Evolutionary conservation across 1,140 invertebrate species (phyloP).

Genomic region (Anthonomus grandis): DNA sequence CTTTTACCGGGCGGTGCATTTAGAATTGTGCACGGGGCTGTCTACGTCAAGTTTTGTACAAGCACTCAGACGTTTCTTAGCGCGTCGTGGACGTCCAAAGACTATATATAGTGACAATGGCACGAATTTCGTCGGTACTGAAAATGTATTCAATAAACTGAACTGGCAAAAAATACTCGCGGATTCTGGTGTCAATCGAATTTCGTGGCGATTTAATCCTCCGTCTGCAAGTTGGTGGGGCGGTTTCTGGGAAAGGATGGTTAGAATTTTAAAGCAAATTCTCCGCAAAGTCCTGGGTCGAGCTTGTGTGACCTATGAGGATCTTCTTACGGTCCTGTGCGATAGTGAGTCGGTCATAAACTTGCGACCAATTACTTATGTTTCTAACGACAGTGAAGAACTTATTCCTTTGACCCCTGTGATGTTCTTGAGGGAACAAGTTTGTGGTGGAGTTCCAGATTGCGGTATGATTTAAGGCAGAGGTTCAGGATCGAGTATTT

Average conservation of each 20-base stretch:
- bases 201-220: slow-evolving; percentile 26
- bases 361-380: too few relatives aligned
- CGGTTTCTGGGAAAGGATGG: slow-evolving; percentile 47
- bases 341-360: slow-evolving; percentile 40
- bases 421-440: slow-evolving; percentile 16
- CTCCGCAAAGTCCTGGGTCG: slow-evolving; percentile 37
- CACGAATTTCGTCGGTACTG: slow-evolving; percentile 40
- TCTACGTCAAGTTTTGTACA: slow-evolving; percentile 39
- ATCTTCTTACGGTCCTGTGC: slow-evolving; percentile 39
- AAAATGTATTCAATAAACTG: slow-evolving; percentile 39
- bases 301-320: slow-evolving; percentile 35
- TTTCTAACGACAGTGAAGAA: slow-evolving; percentile 32
- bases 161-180: slow-evolving; percentile 32
- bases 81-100: slow-evolving; percentile 41
- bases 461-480: background rate
- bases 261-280: slow-evolving; percentile 42
- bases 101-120: too few relatives aligned
- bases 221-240: slow-evolving; percentile 49
- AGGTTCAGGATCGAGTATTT: slow-evolving; percentile 12
- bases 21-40: slow-evolving; percentile 42
- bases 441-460: slow-evolving; percentile 7
- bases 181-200: slow-evolving; percentile 2
- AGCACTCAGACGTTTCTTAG: slow-evolving; percentile 42
- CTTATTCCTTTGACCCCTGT: background rate
- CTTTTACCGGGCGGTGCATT: slow-evolving; percentile 42